Evolutionary conservation across 1,140 invertebrate species (phyloP).

Genomic region (Drosophila subpulchrella): DNA sequence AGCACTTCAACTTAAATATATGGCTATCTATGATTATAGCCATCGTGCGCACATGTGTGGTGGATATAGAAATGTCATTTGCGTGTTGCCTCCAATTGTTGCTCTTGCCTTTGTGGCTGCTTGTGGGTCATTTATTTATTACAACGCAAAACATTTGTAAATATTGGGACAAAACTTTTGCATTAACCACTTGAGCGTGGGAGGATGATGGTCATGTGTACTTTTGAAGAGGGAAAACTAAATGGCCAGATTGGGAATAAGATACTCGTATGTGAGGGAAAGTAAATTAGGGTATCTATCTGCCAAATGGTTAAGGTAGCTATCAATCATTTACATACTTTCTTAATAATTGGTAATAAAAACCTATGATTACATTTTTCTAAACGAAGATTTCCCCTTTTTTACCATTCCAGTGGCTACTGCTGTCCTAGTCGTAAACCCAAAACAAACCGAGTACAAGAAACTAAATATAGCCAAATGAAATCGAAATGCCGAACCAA

Average conservation of each 20-base stretch:
- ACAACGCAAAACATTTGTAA: slow-evolving; percentile 74
- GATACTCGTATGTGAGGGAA: slow-evolving; percentile 1
- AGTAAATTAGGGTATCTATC: background rate
- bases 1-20: slow-evolving; percentile 69
- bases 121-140: slow-evolving; percentile 53
- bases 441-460: slow-evolving; percentile 1
- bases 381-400: background rate
- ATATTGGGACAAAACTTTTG: slow-evolving; percentile 75
- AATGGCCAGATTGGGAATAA: background rate
- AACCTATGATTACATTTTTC: background rate
- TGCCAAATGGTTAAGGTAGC: too few relatives aligned
- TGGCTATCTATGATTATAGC: slow-evolving; percentile 28
- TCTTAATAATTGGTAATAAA: too few relatives aligned
- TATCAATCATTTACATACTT: too few relatives aligned
- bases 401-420: slow-evolving; percentile 5
- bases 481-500: slow-evolving; percentile 13
- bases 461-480: slow-evolving; percentile 4
- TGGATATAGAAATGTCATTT: slow-evolving; percentile 51
- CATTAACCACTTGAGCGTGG: slow-evolving; percentile 50
- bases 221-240: background rate
- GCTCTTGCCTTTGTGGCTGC: slow-evolving; percentile 15
- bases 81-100: slow-evolving; percentile 58
- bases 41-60: slow-evolving; percentile 4
- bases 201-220: background rate
- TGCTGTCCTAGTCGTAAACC: slow-evolving; percentile 4